Evolutionary conservation across 2,888 invertebrate species (phyloP).

Genomic region (Troides helena): DNA sequence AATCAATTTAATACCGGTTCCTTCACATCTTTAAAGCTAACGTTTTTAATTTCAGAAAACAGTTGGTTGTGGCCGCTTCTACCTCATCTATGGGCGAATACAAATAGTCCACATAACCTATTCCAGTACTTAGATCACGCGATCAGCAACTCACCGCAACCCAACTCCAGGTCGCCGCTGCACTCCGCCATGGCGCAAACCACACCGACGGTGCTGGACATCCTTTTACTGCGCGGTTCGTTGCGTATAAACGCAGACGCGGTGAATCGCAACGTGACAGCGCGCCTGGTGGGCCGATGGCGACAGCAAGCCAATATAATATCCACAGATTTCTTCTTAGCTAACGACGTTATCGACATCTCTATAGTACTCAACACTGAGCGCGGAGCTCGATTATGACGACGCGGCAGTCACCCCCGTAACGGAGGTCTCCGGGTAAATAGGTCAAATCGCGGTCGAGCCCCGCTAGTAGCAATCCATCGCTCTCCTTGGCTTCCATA

Average conservation of each 20-base stretch:
- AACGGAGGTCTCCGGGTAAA: constrained; percentile 58
- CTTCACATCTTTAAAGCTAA: not conserved
- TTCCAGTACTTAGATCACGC: constrained; percentile 66
- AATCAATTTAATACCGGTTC: not conserved
- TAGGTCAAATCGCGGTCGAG: constrained; percentile 36
- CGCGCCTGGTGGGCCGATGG: constrained; percentile 85
- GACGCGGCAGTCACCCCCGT: constrained; percentile 48
- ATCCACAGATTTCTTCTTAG: constrained; percentile 86
- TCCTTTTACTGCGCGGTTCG: constrained; percentile 81
- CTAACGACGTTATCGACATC: constrained; percentile 85
- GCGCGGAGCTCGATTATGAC: constrained; percentile 69
- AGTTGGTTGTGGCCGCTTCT: constrained; percentile 83
- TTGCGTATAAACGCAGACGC: constrained; percentile 83
- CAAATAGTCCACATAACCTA: constrained; percentile 60
- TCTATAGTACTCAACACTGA: constrained; percentile 79
- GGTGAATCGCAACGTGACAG: constrained; percentile 85
- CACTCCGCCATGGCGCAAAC: constrained; percentile 87
- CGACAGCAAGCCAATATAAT: constrained; percentile 84
- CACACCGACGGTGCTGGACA: constrained; percentile 83
- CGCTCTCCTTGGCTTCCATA: constrained; percentile 57
- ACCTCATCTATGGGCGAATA: constrained; percentile 84
- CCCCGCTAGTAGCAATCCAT: constrained; percentile 35
- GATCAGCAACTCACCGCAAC: constrained; percentile 61
- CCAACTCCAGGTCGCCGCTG: constrained; percentile 69
- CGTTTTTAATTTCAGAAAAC: constrained; percentile 64